phyloP scores from a whole-genome alignment of 37 sponge, comb jelly and placozoan genomes.

The Spongilla lacustris region DNA sequence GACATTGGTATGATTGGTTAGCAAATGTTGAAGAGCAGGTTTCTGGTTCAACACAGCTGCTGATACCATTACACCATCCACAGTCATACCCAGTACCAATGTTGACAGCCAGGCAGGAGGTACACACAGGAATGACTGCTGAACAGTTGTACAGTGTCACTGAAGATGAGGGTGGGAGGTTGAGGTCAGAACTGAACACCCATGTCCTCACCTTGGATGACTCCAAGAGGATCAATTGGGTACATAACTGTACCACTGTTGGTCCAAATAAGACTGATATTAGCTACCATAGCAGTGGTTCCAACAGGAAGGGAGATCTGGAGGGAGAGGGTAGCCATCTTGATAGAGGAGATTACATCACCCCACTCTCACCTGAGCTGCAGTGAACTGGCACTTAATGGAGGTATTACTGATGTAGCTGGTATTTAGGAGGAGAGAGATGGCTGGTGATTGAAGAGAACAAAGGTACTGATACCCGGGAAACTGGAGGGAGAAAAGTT shows the following conservation, averaged over 20 bases:
- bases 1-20: constrained; percentile 15
- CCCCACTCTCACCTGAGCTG: neutral
- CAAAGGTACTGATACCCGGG: neutral
- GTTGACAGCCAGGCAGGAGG: constrained; percentile 44
- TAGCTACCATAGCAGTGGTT: neutral
- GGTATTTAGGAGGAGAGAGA: neutral
- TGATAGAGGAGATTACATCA: neutral
- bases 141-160: constrained; percentile 55
- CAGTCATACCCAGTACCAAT: constrained; percentile 41
- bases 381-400: neutral
- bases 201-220: constrained; percentile 1
- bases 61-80: constrained; percentile 58
- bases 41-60: neutral
- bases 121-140: constrained; percentile 19
- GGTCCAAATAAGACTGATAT: constrained; percentile 1
- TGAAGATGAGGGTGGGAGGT: constrained; percentile 6
- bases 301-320: neutral
- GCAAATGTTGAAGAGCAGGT: neutral
- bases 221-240: neutral
- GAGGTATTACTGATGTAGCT: neutral
- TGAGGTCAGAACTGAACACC: neutral
- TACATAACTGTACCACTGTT: neutral
- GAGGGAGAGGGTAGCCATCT: neutral
- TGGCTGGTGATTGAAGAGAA: neutral
- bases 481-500: neutral